phyloP scores from a whole-genome alignment of 2,113 vertebrate genomes.

The Ceuthmochares aereus region DNA sequence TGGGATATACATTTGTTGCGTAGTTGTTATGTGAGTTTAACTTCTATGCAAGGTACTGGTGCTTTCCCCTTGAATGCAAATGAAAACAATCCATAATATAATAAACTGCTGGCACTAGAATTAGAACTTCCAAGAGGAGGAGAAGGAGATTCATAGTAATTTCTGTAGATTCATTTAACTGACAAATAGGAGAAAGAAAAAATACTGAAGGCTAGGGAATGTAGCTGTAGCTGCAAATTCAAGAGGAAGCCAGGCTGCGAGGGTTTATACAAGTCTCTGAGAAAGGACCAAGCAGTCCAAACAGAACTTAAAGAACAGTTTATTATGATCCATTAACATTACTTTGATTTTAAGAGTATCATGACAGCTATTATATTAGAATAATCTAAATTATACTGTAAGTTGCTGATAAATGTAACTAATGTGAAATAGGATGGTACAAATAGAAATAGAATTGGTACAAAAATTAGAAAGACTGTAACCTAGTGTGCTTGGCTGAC shows the following conservation, averaged over 20 bases:
- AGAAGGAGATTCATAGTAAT: neutral
- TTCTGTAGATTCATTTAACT: neutral
- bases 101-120: neutral
- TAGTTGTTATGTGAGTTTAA: neutral
- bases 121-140: neutral
- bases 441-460: neutral
- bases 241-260: neutral
- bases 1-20: neutral
- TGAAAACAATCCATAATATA: neutral
- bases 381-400: neutral
- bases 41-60: neutral
- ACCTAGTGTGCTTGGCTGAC: neutral
- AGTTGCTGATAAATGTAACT: neutral
- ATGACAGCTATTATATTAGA: neutral
- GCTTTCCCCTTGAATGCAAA: neutral
- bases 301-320: neutral
- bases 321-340: neutral
- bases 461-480: neutral
- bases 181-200: neutral
- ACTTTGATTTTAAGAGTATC: neutral
- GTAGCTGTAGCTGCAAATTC: neutral
- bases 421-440: neutral
- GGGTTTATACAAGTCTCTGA: neutral
- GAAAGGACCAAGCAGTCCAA: neutral
- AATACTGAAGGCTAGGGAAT: neutral